Percentiles rank a stretch among this genome's conserved stretches.
These are phyloP conservation scores for Sapajus apella DNA, from an alignment of 2,113 vertebrate genomes.

Conservation along the genomic window DNA sequence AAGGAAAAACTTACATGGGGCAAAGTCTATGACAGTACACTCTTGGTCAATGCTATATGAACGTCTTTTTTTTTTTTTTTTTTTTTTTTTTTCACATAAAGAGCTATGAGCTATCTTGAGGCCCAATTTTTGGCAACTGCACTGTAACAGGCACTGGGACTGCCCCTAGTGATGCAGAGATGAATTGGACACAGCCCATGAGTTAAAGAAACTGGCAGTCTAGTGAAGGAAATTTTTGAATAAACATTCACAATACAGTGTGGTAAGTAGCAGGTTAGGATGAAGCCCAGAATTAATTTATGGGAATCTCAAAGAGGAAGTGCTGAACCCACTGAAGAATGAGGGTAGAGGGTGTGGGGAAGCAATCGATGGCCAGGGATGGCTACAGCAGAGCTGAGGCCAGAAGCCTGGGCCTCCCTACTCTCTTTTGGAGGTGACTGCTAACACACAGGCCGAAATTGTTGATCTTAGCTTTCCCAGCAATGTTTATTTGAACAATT, in stretches of 20 bases:
- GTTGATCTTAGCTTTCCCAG: conserved; percentile 52
- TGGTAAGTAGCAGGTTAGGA: not conserved
- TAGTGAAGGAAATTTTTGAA: not conserved
- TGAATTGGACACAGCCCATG: not conserved
- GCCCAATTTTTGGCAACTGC: not conserved
- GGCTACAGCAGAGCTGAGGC: not conserved
- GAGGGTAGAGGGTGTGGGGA: not conserved
- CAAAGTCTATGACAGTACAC: not conserved
- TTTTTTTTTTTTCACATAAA: not conserved
- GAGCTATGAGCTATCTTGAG: not conserved
- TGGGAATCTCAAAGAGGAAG: not conserved
- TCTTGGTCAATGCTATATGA: not conserved
- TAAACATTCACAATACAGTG: not conserved
- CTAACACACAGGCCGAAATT: not conserved
- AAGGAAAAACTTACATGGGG: not conserved
- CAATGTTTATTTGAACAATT: conserved; percentile 69
- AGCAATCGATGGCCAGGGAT: not conserved
- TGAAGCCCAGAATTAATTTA: not conserved
- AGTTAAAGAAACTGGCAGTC: not conserved
- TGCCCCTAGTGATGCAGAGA: not conserved
- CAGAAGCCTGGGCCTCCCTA: not conserved
- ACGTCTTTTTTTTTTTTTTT: conserved; percentile 8
- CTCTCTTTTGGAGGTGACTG: not conserved
- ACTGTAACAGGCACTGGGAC: not conserved
- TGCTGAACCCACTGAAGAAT: not conserved